phyloP scores from a whole-genome alignment of 2,113 vertebrate species.

The Kobus ellipsiprymnus region DNA sequence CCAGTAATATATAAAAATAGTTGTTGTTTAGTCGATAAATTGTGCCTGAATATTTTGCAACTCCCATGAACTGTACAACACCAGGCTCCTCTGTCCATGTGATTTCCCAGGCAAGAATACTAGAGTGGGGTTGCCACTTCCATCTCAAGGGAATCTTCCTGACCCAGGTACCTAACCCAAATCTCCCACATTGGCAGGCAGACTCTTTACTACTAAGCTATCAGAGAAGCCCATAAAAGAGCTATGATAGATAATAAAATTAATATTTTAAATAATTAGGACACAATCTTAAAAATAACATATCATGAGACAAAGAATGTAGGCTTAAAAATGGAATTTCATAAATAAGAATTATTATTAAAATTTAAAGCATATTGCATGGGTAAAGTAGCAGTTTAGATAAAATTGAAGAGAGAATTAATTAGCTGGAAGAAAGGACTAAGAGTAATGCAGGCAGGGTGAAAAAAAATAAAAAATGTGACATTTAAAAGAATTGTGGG shows the following conservation, averaged over 20 bases:
- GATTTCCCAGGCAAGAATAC: background rate
- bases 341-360: background rate
- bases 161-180: fast-evolving
- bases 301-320: background rate
- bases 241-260: background rate
- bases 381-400: background rate
- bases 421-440: background rate
- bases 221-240: background rate
- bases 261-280: background rate
- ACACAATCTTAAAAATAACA: background rate
- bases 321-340: background rate
- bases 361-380: background rate
- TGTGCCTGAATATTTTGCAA: background rate
- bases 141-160: background rate
- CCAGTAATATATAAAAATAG: background rate
- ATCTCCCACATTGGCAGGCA: background rate
- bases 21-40: background rate
- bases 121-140: background rate
- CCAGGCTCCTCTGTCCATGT: background rate
- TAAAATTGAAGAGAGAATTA: background rate
- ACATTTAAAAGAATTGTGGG: background rate
- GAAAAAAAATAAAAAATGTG: background rate
- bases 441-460: background rate
- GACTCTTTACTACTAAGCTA: background rate
- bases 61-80: background rate